phyloP scores from a whole-genome alignment of 2,797 vertebrate species.

The Iguana delicatissima region DNA sequence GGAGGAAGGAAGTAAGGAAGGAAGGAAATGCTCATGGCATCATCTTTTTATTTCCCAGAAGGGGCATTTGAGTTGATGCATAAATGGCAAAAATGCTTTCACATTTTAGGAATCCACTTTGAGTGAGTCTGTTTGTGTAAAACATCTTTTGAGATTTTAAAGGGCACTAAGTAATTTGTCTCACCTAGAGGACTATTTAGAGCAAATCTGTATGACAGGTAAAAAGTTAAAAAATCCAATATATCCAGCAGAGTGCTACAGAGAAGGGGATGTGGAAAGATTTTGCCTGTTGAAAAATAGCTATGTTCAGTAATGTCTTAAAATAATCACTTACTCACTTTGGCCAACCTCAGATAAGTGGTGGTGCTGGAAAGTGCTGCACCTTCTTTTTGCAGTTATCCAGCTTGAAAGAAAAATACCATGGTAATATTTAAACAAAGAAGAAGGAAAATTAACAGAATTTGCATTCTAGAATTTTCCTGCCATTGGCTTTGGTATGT shows the following conservation, averaged over 20 bases:
- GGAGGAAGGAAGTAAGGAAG: too few relatives aligned
- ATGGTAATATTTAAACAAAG: neutral
- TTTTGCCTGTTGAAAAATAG: slow-evolving; percentile 2
- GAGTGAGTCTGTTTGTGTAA: neutral
- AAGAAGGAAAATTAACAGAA: neutral
- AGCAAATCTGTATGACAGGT: slow-evolving; percentile 5
- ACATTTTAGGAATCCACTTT: neutral
- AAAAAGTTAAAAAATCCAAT: slow-evolving; percentile 15
- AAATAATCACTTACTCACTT: neutral
- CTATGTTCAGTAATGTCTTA: neutral
- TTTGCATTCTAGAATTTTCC: neutral
- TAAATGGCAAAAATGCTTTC: slow-evolving; percentile 1
- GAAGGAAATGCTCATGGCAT: neutral
- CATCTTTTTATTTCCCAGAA: neutral
- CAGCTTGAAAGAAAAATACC: neutral
- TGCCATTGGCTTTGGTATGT: neutral
- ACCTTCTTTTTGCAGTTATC: neutral
- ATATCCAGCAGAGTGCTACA: neutral
- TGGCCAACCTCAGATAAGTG: neutral
- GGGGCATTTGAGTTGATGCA: neutral
- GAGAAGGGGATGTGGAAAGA: neutral
- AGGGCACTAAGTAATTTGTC: slow-evolving; percentile 3
- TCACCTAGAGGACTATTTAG: neutral
- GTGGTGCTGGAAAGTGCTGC: neutral
- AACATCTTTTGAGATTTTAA: slow-evolving; percentile 2